phyloP scores from a whole-genome alignment of 64 coral and sea anemone species.

The Pachyseris speciosa region DNA sequence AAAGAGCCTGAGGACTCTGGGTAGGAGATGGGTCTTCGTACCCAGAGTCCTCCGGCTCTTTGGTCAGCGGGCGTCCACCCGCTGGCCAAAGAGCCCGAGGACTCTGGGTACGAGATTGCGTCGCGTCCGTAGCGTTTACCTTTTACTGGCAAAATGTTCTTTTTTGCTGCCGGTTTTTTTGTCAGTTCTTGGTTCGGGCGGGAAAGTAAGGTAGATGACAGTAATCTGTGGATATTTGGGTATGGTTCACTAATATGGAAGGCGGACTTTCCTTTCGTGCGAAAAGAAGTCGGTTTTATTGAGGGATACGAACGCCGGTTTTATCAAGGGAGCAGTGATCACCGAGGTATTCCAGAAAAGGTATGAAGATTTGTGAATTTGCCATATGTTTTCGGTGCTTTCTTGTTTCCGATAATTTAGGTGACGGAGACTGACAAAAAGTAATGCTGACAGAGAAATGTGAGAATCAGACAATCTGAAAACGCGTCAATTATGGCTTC shows the following conservation, averaged over 20 bases:
- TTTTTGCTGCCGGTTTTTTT: not conserved
- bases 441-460: too few species aligned
- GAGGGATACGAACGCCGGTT: slow-evolving; percentile 85
- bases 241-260: slow-evolving; percentile 97
- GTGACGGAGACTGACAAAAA: too few species aligned
- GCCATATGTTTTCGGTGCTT: not conserved
- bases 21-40: too few species aligned
- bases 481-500: too few species aligned
- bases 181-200: not conserved
- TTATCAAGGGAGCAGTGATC: slow-evolving; percentile 95
- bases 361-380: slow-evolving; percentile 39
- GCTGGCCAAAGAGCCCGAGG: too few species aligned
- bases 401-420: not conserved
- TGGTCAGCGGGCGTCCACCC: too few species aligned
- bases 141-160: not conserved
- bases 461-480: too few species aligned
- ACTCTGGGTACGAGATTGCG: too few species aligned
- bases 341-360: slow-evolving; percentile 85
- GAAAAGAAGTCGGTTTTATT: slow-evolving; percentile 78
- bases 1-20: too few species aligned
- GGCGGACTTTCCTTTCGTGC: slow-evolving; percentile 85
- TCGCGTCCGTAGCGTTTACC: too few species aligned
- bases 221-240: slow-evolving; percentile 92
- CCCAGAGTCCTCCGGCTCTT: too few species aligned
- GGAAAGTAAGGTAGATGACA: not conserved